Percentiles rank a stretch among this genome's conserved stretches.
phyloP scores from a whole-genome alignment of 2,113 vertebrate species.

The Coregonus clupeaformis region DNA sequence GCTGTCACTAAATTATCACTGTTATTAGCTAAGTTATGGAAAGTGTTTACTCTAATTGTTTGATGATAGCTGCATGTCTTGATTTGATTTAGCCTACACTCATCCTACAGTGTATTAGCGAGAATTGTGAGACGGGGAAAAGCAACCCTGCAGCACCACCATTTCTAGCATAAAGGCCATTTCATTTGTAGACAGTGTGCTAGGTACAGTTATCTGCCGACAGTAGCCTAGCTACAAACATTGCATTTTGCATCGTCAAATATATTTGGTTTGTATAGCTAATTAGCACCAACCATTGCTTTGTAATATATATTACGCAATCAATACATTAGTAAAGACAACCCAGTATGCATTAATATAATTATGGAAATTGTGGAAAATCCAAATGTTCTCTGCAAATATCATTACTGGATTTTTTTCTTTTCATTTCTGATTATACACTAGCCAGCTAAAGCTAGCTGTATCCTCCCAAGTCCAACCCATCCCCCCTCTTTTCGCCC shows the following conservation, averaged over 20 bases:
- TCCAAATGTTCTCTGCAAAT: not conserved
- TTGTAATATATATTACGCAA: slow-evolving; percentile 36
- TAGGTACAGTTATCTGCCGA: slow-evolving; percentile 25
- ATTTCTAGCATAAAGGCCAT: slow-evolving; percentile 10
- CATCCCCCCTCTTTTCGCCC: slow-evolving; percentile 52
- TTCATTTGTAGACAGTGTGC: slow-evolving; percentile 3
- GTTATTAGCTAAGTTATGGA: not conserved
- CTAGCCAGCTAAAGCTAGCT: slow-evolving; percentile 35
- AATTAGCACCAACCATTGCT: slow-evolving; percentile 20
- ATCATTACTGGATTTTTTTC: not conserved
- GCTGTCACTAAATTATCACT: no score
- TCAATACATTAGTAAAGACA: slow-evolving; percentile 22
- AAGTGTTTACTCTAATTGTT: not conserved
- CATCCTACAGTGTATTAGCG: not conserved
- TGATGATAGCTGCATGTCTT: not conserved
- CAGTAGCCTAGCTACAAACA: slow-evolving; percentile 15
- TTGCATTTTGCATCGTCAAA: slow-evolving; percentile 27
- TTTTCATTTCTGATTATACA: slow-evolving; percentile 46
- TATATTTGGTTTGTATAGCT: slow-evolving; percentile 43
- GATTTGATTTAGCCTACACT: not conserved
- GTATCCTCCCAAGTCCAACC: slow-evolving; percentile 37
- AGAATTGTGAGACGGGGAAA: not conserved
- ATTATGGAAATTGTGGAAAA: not conserved
- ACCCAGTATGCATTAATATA: not conserved
- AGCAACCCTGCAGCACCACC: not conserved